Evolutionary conservation across 2,113 vertebrate species (phyloP).

Genomic region (Carlito syrichta): DNA sequence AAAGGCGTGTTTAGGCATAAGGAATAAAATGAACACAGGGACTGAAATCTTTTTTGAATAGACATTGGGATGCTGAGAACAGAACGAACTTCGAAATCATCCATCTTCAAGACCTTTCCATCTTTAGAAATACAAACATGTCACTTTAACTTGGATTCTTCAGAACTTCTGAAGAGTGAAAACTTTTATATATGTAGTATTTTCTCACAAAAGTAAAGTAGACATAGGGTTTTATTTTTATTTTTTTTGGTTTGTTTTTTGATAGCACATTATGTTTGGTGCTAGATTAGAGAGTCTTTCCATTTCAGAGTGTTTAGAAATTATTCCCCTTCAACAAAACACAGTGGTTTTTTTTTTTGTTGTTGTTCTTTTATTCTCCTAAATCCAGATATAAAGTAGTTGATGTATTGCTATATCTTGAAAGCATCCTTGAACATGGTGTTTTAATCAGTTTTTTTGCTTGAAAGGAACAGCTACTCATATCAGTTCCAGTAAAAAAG

Average conservation of each 20-base stretch:
- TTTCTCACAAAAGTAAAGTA: constrained; percentile 40
- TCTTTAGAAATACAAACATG: not conserved
- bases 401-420: not conserved
- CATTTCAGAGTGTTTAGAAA: not conserved
- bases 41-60: not conserved
- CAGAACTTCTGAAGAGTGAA: not conserved
- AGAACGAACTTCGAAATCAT: not conserved
- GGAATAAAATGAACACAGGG: not conserved
- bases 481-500: not conserved
- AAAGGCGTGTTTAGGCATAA: not conserved
- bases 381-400: not conserved
- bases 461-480: constrained; percentile 6
- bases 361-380: not conserved
- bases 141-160: not conserved
- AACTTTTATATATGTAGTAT: not conserved
- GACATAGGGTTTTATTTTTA: not conserved
- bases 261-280: not conserved
- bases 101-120: not conserved
- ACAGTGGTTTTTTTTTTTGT: no score
- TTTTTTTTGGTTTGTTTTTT: not conserved
- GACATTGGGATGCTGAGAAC: not conserved
- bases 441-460: not conserved
- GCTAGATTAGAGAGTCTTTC: not conserved
- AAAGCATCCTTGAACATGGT: not conserved
- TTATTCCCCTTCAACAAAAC: not conserved